Evolutionary conservation across 2,888 invertebrate species (phyloP), one percentile per base, ranked within the genome.

Genomic region (Agrotis segetum): DNA sequence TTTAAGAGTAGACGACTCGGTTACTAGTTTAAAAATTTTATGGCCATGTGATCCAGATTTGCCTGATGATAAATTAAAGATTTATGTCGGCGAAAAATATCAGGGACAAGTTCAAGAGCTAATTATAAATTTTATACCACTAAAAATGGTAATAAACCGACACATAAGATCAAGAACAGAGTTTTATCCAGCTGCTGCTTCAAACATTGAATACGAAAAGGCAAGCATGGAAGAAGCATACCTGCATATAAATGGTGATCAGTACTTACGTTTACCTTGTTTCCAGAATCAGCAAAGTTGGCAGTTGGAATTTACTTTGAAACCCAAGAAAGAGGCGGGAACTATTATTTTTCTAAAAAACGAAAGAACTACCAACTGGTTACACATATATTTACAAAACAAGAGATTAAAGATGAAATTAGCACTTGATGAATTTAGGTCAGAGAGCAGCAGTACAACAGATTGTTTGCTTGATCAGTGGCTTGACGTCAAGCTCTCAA

Each of bases 71-170:
- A 90, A 91, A 79, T 87, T 95, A 52, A 88, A 91, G 72, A 91
- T 96, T 83, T 88, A 82, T 71, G 85, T 96, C 5, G 96, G 96
- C 11, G 94, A 95, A 84, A 92, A 89, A 80, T 90, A 96, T 68
- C 93, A 93, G 47, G 96, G 96, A 1, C 94, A 94, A 86, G 89
- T 96, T 64, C 95, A 96, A 83, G 94, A 95, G 80, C 56, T 96
- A 13, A 89, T 93, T 47, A 82, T 96, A 19, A 96, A 96, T 84
- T 96, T 96, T 80, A 92, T 91, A 52, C 93, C 94, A 1, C 79
- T 96, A 50, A 87, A 86, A 66, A 87, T 96, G 79, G 84, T 86
- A 34, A 83, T 90, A 44, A 88, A 89, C 71, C 86, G 86, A 60
- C 79, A 88, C 58, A 74, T 69, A 49, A 88, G 76, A 72, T 66